Evolutionary conservation across 2,797 vertebrate species (phyloP).

Genomic region (Takifugu ocellatus): DNA sequence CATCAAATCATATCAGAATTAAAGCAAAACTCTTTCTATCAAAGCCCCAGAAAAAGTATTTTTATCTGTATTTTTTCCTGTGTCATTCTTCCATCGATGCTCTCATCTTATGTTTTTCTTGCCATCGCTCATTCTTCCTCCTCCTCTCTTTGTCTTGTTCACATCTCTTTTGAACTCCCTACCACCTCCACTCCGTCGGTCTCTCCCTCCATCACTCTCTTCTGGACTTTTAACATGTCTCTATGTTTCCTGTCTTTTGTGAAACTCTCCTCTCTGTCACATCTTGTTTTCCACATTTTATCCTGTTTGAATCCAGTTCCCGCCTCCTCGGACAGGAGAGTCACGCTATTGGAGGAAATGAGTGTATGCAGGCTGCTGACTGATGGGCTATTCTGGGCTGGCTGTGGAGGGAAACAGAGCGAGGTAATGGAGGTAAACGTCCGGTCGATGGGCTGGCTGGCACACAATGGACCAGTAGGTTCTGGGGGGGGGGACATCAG

Average conservation of each 20-base stretch:
- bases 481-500: slow-evolving; percentile 6
- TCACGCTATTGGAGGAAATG: slow-evolving; percentile 76
- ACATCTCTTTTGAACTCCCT: slow-evolving; percentile 19
- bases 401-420: slow-evolving; percentile 60
- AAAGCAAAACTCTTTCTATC: slow-evolving; percentile 37
- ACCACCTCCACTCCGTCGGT: slow-evolving; percentile 26
- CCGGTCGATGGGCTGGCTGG: slow-evolving; percentile 37
- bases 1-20: slow-evolving; percentile 55
- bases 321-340: slow-evolving; percentile 40
- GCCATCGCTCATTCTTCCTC: background rate
- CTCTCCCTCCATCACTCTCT: slow-evolving; percentile 46
- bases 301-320: slow-evolving; percentile 65
- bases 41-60: slow-evolving; percentile 36
- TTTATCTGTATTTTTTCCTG: slow-evolving; percentile 23
- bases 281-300: slow-evolving; percentile 72
- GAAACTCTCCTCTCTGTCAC: slow-evolving; percentile 63
- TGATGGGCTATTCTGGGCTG: slow-evolving; percentile 72
- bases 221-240: slow-evolving; percentile 58
- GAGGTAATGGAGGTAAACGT: slow-evolving; percentile 69
- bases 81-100: slow-evolving; percentile 15
- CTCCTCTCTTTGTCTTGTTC: slow-evolving; percentile 5
- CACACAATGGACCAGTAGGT: slow-evolving; percentile 36
- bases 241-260: slow-evolving; percentile 68
- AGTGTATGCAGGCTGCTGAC: slow-evolving; percentile 63
- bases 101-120: slow-evolving; percentile 20